These are phyloP conservation scores for Saccopteryx leptura DNA, from an alignment of 2,113 vertebrate species.

Conservation along the genomic window DNA sequence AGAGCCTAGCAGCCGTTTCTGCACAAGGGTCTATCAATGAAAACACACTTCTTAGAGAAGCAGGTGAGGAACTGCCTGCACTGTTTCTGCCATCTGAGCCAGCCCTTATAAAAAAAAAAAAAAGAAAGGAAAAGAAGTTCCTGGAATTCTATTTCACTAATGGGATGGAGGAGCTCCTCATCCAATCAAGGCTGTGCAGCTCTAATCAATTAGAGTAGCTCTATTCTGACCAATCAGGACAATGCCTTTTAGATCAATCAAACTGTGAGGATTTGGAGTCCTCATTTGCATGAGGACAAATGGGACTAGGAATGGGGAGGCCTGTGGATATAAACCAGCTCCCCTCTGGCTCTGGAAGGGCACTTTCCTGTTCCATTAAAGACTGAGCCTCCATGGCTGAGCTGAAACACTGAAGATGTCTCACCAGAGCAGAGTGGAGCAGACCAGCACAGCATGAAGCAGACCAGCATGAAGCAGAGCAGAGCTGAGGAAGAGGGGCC, in stretches of 20 bases:
- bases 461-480: neutral
- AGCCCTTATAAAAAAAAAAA: neutral
- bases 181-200: neutral
- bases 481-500: neutral
- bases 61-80: neutral
- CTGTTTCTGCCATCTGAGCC: neutral
- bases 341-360: neutral
- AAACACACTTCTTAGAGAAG: neutral
- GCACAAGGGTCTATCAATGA: neutral
- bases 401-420: neutral
- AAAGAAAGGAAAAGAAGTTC: neutral
- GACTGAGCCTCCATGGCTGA: neutral
- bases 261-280: neutral
- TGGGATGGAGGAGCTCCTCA: neutral
- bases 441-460: too few relatives aligned
- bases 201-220: neutral
- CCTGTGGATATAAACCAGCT: neutral
- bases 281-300: neutral
- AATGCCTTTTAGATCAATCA: neutral
- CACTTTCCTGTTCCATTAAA: neutral
- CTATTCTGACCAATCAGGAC: neutral
- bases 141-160: neutral
- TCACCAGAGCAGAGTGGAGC: neutral
- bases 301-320: neutral
- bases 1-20: neutral